phyloP scores from a whole-genome alignment of 2,797 vertebrate species.

The Gallinago nigripennis region DNA sequence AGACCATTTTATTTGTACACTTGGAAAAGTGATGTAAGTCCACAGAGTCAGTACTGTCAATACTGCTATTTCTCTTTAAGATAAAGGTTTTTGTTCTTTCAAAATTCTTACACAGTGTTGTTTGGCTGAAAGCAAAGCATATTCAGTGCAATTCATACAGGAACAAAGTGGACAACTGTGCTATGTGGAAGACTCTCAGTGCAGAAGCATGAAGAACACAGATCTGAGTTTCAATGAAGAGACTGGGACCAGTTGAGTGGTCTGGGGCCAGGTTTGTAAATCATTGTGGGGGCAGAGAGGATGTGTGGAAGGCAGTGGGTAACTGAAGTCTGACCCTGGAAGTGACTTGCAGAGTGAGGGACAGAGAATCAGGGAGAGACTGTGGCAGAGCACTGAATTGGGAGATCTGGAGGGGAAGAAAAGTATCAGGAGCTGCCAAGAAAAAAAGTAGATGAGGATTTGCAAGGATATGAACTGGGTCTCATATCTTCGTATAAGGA shows the following conservation, averaged over 20 bases:
- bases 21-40: not conserved
- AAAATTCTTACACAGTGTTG: not conserved
- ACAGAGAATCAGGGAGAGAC: not conserved
- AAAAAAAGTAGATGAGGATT: not conserved
- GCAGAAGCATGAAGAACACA: not conserved
- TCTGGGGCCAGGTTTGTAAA: not conserved
- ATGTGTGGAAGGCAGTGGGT: not conserved
- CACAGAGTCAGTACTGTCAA: not conserved
- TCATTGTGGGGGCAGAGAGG: not conserved
- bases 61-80: not conserved
- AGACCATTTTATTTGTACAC: not conserved
- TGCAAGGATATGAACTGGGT: not conserved
- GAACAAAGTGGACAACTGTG: not conserved
- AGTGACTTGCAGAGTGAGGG: not conserved
- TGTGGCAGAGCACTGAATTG: not conserved
- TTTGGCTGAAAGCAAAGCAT: not conserved
- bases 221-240: not conserved
- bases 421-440: not conserved
- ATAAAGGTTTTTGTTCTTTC: not conserved
- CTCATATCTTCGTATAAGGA: not conserved
- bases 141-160: not conserved
- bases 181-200: not conserved
- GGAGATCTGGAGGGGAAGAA: not conserved
- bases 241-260: not conserved
- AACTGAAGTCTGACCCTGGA: not conserved